These are phyloP conservation scores for Pagetopsis macropterus DNA, from an alignment of 2,797 vertebrate species.

Conservation along the genomic window DNA sequence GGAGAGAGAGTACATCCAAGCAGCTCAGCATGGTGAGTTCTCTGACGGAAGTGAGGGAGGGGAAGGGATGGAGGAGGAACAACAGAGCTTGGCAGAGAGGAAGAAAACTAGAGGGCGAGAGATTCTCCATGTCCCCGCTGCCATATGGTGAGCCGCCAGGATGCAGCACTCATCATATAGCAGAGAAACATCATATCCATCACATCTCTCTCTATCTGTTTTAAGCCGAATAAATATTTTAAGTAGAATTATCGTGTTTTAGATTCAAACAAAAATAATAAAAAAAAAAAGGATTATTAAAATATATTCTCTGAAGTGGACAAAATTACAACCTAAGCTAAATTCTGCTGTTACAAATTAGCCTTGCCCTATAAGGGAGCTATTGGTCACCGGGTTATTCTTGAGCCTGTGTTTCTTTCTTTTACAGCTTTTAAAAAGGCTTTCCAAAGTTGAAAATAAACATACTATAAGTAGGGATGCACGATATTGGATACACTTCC, in stretches of 20 bases:
- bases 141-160: constrained; percentile 79
- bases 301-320: neutral
- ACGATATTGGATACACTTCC: too few species aligned
- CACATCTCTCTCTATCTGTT: neutral
- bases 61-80: constrained; percentile 63
- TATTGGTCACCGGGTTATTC: too few species aligned
- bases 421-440: too few species aligned
- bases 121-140: constrained; percentile 72
- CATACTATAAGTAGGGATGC: too few species aligned
- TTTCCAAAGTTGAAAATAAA: too few species aligned
- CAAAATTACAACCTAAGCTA: neutral
- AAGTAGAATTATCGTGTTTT: neutral
- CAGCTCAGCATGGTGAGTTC: constrained; percentile 61
- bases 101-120: constrained; percentile 64
- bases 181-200: neutral
- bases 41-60: constrained; percentile 62
- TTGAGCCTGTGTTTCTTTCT: too few species aligned
- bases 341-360: neutral
- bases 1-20: constrained; percentile 54
- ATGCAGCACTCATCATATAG: constrained; percentile 32
- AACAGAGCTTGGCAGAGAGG: constrained; percentile 65
- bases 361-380: too few species aligned
- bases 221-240: neutral
- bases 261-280: too few species aligned
- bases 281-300: too few species aligned